Evolutionary conservation across 1,140 invertebrate species (phyloP).

Genomic region (Nixonia krombeini): DNA sequence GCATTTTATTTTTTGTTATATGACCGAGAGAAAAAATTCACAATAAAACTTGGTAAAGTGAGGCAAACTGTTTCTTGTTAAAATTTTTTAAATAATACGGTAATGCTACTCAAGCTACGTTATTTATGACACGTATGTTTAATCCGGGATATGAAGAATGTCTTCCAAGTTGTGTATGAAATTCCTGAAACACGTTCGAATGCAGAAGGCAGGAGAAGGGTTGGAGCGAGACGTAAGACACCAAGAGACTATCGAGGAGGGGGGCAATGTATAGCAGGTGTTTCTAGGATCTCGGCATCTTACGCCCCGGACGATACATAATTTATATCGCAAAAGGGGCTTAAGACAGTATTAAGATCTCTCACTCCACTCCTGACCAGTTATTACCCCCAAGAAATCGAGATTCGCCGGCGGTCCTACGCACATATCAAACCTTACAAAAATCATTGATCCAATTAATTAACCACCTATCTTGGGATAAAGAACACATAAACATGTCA

Average conservation of each 20-base stretch:
- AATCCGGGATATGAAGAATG: too few species aligned
- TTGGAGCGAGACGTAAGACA: slow-evolving; percentile 36
- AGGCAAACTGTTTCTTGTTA: too few species aligned
- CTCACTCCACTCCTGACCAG: slow-evolving; percentile 59
- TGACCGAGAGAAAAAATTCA: too few species aligned
- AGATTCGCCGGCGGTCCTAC: slow-evolving; percentile 28
- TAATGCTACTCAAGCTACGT: too few species aligned
- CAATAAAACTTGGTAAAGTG: too few species aligned
- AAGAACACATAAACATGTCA: too few species aligned
- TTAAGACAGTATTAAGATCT: slow-evolving; percentile 72
- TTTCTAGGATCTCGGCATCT: slow-evolving; percentile 70
- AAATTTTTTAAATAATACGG: too few species aligned
- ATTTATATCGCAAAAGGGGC: slow-evolving; percentile 71
- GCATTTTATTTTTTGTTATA: too few species aligned
- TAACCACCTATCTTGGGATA: slow-evolving; percentile 1
- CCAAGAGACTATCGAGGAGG: slow-evolving; percentile 24
- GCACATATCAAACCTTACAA: slow-evolving; percentile 13
- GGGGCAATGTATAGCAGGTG: slow-evolving; percentile 69
- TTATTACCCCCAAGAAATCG: slow-evolving; percentile 59
- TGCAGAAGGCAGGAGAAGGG: slow-evolving; percentile 38
- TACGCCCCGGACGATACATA: slow-evolving; percentile 71
- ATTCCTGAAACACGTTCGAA: slow-evolving; percentile 36
- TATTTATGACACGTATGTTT: too few species aligned
- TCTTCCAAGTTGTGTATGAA: too few species aligned
- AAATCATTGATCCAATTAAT: slow-evolving; percentile 49